Evolutionary conservation across 2,888 invertebrate species (phyloP).

Genomic region (Tiphia femorata): DNA sequence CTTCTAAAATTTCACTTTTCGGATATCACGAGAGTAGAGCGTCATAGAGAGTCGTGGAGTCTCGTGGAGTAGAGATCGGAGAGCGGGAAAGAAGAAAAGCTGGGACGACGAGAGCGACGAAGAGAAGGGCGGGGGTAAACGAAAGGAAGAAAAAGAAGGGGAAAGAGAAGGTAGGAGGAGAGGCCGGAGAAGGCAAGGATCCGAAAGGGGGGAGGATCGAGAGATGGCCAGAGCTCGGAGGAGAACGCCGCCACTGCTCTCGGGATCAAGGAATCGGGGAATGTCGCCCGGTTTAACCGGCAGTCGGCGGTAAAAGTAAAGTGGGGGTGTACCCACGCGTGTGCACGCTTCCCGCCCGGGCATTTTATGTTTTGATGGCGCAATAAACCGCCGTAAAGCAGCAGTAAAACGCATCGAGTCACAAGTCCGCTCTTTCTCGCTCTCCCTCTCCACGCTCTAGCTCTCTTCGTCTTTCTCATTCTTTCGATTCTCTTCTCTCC

Average conservation of each 20-base stretch:
- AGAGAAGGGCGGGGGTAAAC: not conserved
- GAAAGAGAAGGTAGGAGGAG: not conserved
- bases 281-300: slow-evolving; percentile 48
- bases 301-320: slow-evolving; percentile 54
- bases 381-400: slow-evolving; percentile 69
- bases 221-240: slow-evolving; percentile 16
- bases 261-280: slow-evolving; percentile 45
- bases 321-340: slow-evolving; percentile 64
- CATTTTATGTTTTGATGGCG: slow-evolving; percentile 69
- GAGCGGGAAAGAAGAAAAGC: not conserved
- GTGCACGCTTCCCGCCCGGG: slow-evolving; percentile 60
- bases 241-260: too few species aligned
- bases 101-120: not conserved
- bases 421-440: slow-evolving; percentile 62
- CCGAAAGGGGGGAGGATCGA: slow-evolving; percentile 15
- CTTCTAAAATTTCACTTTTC: too few species aligned
- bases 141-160: slow-evolving; percentile 8
- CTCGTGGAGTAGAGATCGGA: not conserved
- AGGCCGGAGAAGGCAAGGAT: slow-evolving; percentile 2
- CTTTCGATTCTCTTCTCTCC: slow-evolving; percentile 10
- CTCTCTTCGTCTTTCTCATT: not conserved
- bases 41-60: not conserved
- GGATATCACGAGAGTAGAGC: not conserved
- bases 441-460: slow-evolving; percentile 19
- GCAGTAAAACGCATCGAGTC: slow-evolving; percentile 69